These are phyloP conservation scores for Hoplodrina ambigua DNA, from an alignment of 2,888 invertebrate genomes.

Conservation along the genomic window DNA sequence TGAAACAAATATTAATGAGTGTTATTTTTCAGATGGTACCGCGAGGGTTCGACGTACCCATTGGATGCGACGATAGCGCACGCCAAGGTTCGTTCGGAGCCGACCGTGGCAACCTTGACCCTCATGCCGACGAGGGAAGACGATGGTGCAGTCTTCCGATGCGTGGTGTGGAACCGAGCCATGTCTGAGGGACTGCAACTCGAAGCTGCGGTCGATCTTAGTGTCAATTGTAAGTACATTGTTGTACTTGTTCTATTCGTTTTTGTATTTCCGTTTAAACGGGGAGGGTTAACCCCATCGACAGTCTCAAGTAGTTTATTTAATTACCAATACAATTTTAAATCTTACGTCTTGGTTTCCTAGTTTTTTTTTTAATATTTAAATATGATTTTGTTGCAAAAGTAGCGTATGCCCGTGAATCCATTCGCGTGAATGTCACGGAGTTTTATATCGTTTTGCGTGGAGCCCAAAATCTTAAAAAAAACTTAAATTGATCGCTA, in stretches of 20 bases:
- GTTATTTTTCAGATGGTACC: slow-evolving; percentile 92
- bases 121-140: slow-evolving; percentile 95
- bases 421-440: too few relatives aligned
- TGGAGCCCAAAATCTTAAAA: too few relatives aligned
- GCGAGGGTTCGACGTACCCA: slow-evolving; percentile 93
- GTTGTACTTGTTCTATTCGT: neutral
- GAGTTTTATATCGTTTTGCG: too few relatives aligned
- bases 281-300: neutral
- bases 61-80: slow-evolving; percentile 93
- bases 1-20: slow-evolving; percentile 29
- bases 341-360: too few relatives aligned
- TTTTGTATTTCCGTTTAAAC: neutral
- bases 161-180: slow-evolving; percentile 97
- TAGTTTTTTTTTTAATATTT: too few relatives aligned
- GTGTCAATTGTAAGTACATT: slow-evolving; percentile 96
- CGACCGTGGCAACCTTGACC: slow-evolving; percentile 94
- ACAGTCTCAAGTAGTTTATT: slow-evolving; percentile 1
- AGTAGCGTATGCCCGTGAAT: neutral
- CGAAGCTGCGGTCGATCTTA: slow-evolving; percentile 94
- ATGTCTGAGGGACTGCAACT: slow-evolving; percentile 95
- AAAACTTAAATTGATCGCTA: too few relatives aligned
- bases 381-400: neutral
- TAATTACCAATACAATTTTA: neutral
- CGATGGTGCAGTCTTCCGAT: slow-evolving; percentile 95
- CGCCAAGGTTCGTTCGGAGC: slow-evolving; percentile 93